Evolutionary conservation across 2,888 invertebrate species (phyloP).

Genomic region (Hirudinaria manillensis): DNA sequence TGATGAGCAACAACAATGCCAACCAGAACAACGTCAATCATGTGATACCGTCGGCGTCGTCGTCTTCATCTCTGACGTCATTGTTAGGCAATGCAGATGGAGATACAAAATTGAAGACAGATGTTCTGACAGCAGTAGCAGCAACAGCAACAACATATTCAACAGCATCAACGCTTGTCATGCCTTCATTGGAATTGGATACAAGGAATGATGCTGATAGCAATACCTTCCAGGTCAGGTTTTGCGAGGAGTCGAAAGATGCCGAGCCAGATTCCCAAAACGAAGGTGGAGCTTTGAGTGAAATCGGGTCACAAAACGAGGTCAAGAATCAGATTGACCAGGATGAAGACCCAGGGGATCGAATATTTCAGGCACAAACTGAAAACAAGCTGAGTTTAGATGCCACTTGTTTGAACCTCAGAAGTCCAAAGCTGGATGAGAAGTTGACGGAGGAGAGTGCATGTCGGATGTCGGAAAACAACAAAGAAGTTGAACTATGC

Average conservation of each 20-base stretch:
- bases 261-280: too few species aligned
- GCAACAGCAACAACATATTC: background rate
- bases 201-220: background rate
- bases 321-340: too few species aligned
- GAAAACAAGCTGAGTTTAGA: too few species aligned
- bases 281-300: too few species aligned
- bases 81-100: background rate
- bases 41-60: background rate
- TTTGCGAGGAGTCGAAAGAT: background rate
- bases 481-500: too few species aligned
- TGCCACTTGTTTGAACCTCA: too few species aligned
- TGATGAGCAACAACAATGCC: background rate
- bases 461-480: too few species aligned
- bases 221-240: background rate
- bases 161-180: background rate
- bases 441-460: too few species aligned
- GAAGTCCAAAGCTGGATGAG: too few species aligned
- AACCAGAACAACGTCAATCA: slow-evolving; percentile 9
- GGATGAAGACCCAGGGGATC: too few species aligned
- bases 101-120: background rate
- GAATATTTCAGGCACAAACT: too few species aligned
- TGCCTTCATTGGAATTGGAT: background rate
- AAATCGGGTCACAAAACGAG: too few species aligned
- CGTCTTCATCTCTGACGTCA: background rate
- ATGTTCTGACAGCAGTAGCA: background rate